These are phyloP conservation scores for Brachyptera risi DNA, from an alignment of 2,888 invertebrate genomes.

Conservation along the genomic window DNA sequence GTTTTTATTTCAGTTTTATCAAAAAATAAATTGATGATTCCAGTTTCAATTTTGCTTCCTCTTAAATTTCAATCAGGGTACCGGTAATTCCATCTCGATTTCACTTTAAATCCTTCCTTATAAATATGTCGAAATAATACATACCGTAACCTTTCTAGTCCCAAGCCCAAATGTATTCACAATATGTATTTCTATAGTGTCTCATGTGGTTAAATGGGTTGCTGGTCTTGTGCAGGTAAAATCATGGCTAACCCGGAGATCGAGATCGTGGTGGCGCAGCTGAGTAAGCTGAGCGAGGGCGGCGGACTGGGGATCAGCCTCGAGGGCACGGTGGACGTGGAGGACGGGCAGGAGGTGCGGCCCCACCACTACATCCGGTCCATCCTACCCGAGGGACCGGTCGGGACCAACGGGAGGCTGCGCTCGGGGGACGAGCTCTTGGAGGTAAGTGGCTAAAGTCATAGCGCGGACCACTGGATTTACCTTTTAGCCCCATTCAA, in stretches of 20 bases:
- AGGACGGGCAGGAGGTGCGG: conserved; percentile 92
- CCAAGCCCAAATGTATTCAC: too few species aligned
- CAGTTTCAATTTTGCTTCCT: too few species aligned
- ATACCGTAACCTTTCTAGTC: too few species aligned
- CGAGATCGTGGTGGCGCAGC: conserved; percentile 87
- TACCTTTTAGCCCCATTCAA: neutral
- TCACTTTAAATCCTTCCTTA: too few species aligned
- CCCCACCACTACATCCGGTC: conserved; percentile 99
- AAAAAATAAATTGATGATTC: too few species aligned
- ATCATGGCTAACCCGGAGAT: conserved; percentile 67
- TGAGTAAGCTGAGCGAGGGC: conserved; percentile 84
- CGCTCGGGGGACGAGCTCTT: conserved; percentile 94
- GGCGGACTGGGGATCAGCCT: conserved; percentile 95
- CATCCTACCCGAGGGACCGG: conserved; percentile 95
- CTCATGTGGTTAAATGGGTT: too few species aligned
- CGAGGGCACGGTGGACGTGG: conserved; percentile 98
- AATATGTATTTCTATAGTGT: too few species aligned
- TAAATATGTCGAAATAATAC: too few species aligned
- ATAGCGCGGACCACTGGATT: neutral
- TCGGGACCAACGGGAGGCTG: conserved; percentile 84
- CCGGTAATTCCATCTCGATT: too few species aligned
- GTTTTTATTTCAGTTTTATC: too few species aligned
- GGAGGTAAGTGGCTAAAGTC: conserved; percentile 47
- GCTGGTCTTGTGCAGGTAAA: conserved; percentile 48
- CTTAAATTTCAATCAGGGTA: too few species aligned